Base-by-base conservation (phyloP, 2,113 vertebrate genomes). In the Brachirus orientalis region DNA sequence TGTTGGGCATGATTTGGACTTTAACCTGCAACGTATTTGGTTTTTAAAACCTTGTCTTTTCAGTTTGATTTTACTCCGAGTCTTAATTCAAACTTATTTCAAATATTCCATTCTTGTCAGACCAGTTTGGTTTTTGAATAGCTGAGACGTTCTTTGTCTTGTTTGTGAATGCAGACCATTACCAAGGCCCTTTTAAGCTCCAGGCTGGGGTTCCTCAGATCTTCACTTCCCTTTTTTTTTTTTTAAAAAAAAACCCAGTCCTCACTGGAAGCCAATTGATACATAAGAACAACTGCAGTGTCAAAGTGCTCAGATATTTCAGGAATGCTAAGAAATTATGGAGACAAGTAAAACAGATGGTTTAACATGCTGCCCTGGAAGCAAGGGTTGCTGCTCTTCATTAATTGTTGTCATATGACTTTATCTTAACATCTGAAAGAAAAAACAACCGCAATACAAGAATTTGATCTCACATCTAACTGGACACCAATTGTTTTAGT, bases 281-380 rank as follows among this genome's bases (percentile, higher is more conserved):
- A 70, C 65, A 69, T 70, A 70, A 73, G 63, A 86, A 82, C 76
- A 89, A 78, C 76, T 81, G 82, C 75, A 82, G 83, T 78, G 71
- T 20, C 67, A 79, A 75, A 80, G 65, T 82, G 63, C 57, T 20
- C 37, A 82, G 58, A 86, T 53, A 81, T 80, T 53, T 56, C 41
- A 74, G 71, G 83, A 88, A 85, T 82, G 70, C 65, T 48, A 48
- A 43, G n/a, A 52, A 77, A 73, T 70, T 9, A 51, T 61, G 50
- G 57, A 54, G 50, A 51, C 22, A 55, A 48, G 50, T 63, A 46
- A 9, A 77, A 67, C 80, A 80, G 70, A 75, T 72, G 72, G 46
- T 14, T 70, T 41, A 75, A 75, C 57, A 63, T 40, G 41, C 40
- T 36, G 7, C n/a, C 51, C 19, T 14, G 50, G 37, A 53, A 53